Evolutionary conservation across 2,797 vertebrate species (phyloP), one percentile per base, ranked within the genome.

Genomic region (Muscicapa comitata): DNA sequence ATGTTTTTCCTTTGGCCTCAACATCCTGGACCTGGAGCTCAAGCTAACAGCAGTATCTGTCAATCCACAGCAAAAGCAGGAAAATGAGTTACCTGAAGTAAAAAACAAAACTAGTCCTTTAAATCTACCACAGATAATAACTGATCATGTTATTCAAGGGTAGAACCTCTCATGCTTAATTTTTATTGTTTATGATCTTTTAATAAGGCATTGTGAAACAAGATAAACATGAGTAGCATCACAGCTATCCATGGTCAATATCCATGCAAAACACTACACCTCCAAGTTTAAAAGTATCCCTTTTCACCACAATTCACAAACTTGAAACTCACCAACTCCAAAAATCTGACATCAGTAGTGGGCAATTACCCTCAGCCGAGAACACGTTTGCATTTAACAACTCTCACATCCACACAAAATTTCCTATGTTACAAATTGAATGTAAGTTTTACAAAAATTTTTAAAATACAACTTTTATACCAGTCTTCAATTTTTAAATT

Each of bases 91-190:
- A 47, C 6, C 26, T 23, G 14, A 54, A 17, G 7, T 38, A 47
- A 70, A 68, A 72, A 26, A 31, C 23, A 48, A 84, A 72, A 61
- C 0, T 33, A n/a, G 31, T 51, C 7, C 9, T 82, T 82, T 21
- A 24, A 1, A 17, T 6, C 21, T 65, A 17, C 6, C 26, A 17
- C 2, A 45, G 26, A 26, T 20, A 58, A 50, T 26, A 81, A 47
- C 0, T 26, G 16, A n/a, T 38, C 5, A 10, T 4, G 9, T 23
- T 57, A 7, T 35, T 84, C 11, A 54, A 67, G 25, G 13, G n/a
- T 19, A 68, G n/a, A 78, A 61, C 3, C 3, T 48, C 15, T 67
- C 17, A 11, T 12, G 20, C 11, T 51, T 59, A 3, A 37, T 23
- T 71, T 70, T 28, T 38, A 13, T 71, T 48, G 9, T 28, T 74